Evolutionary conservation across 2,113 vertebrate genomes (phyloP), one percentile per base, ranked within the genome.

Genomic region (Riparia riparia): DNA sequence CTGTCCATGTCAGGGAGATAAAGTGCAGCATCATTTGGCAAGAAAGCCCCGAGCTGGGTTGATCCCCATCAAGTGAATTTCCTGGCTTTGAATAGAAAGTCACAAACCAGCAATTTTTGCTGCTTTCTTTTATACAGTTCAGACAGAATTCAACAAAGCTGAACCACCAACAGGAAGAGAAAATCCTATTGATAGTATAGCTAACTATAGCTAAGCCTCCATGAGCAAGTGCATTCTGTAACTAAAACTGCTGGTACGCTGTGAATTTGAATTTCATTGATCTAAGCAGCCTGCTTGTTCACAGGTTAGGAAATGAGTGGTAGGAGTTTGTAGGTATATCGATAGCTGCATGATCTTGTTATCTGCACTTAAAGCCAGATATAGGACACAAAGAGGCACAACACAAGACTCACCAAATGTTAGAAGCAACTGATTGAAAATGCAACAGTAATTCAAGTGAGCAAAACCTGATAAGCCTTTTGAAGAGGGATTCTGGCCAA

Each of bases 391-490:
- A 74, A 78, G 39, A 45, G 45, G 31, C 1, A 5, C 58, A 69
- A 29, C 3, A 14, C 3, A 6, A 78, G 58, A 56, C 31, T 68
- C 51, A 18, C 16, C 1, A 5, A 42, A 63, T 0, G 0, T 37
- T 80, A 37, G 41, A 50, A 84, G 44, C 12, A 69, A 17, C 34
- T 29, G 41, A 54, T 8, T 68, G 77, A 79, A 96, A 94, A 95
- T 15, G 14, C 34, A 60, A 37, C 26, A 51, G 32, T 12, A 68
- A 76, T 74, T 86, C 51, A 82, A 2, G 0, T 5, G 29, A 60
- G 45, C 0, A 7, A 86, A 66, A 69, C 18, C 57, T 94, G 79
- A 82, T 72, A 91, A 89, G 74, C 39, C 39, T 22, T 91, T 91
- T 77, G 63, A 85, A 80, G 61, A 86, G 12, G 37, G 25, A n/a